Base-by-base conservation (phyloP, 2,797 vertebrate genomes). In the Alca torda region DNA sequence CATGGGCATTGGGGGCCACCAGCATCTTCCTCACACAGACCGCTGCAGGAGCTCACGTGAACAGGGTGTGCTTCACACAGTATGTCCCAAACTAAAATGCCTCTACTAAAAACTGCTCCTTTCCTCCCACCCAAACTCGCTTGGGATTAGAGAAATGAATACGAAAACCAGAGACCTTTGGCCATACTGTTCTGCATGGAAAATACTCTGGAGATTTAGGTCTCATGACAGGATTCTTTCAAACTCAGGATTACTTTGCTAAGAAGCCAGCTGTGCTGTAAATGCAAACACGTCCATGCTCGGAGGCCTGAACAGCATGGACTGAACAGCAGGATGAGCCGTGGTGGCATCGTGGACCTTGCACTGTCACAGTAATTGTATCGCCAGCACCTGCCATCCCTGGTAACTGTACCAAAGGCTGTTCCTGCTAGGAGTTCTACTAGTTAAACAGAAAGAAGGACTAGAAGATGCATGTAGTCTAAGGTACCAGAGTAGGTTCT, bases 31-130 rank as follows among this genome's bases (percentile, higher is more conserved):
- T 65, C 39, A 56, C 39, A 63, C 11, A 39, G 41, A 56, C 17
- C 5, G 1, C 16, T 65, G 68, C 1, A 1, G 51, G 26, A 67
- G 3, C 21, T 8, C 35, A 1, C 0, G 1, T 16, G 21, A 79
- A 31, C 30, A 35, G 23, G 15, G 5, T 28, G 25, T 6, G 2
- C 41, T 50, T 81, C 45, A 43, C 20, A 45, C 46, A 13, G 20
- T 14, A 4, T 28, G 48, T n/a, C 53, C 35, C 53, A 61, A 68
- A 78, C 9, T 25, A 46, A 51, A 84, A n/a, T 1, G 30, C 3
- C 4, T 79, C n/a, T 35, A 9, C 45, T 35, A 20, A 76, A 84
- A 41, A 4, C 7, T 53, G 9, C 11, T 88, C 86, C 16, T 60
- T 54, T 69, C 28, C 10, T 65, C 26, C 25, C 19, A 39, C 5